Conservation (phyloP, 2,797 vertebrate species). For the Pangasius djambal region DNA sequence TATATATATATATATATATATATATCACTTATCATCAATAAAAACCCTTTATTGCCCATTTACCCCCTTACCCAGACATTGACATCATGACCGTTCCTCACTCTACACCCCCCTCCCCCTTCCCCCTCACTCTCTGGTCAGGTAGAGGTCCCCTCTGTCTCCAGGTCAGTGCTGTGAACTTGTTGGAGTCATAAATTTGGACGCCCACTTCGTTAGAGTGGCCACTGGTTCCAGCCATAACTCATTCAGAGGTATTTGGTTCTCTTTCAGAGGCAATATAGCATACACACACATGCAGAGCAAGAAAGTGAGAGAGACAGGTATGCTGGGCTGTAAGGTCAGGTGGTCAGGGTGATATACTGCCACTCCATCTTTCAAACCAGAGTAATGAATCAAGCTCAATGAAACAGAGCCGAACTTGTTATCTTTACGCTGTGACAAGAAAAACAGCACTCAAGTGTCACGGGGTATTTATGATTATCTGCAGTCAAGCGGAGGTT, state of each 20-base stretch:
- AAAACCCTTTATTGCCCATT: constrained; percentile 12
- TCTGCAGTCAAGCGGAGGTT: constrained; percentile 76
- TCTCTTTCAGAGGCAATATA: constrained; percentile 47
- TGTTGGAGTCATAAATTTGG: constrained; percentile 65
- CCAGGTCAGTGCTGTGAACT: constrained; percentile 75
- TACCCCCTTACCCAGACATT: constrained; percentile 69
- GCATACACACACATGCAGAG: constrained; percentile 19
- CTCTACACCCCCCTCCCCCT: constrained; percentile 51
- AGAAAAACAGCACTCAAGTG: constrained; percentile 73
- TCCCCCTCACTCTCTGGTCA: constrained; percentile 49
- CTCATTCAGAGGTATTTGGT: constrained; percentile 49
- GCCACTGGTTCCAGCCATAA: constrained; percentile 56
- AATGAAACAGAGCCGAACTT: constrained; percentile 74
- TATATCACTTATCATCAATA: neutral
- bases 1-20: too few species aligned
- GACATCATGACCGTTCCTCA: constrained; percentile 64
- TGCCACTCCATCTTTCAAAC: constrained; percentile 64
- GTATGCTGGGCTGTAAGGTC: constrained; percentile 57
- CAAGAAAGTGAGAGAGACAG: constrained; percentile 33
- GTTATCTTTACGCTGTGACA: constrained; percentile 74
- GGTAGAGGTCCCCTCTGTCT: constrained; percentile 72
- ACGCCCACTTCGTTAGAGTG: constrained; percentile 56
- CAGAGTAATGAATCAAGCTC: constrained; percentile 75
- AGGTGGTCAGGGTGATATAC: constrained; percentile 61
- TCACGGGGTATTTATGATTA: constrained; percentile 74